Evolutionary conservation across 2,888 invertebrate species (phyloP), one percentile per base, ranked within the genome.

Genomic region (Petrolisthes cinctipes): DNA sequence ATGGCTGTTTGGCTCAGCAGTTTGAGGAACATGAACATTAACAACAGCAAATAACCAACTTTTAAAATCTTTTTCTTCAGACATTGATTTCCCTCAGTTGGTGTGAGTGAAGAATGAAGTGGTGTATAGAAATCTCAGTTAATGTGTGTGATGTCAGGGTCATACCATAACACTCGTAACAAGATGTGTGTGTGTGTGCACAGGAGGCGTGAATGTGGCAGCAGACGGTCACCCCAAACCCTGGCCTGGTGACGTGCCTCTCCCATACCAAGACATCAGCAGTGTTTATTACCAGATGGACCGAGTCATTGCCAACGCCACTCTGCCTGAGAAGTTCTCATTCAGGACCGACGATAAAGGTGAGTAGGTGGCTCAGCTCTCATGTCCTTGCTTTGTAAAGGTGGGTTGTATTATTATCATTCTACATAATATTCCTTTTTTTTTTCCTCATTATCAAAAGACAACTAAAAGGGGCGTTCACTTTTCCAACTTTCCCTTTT

Each of bases 261-360:
- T 71, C 6, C 14, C 20, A 14, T 4, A 71, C 71, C 66, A 20
- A n/a, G 76, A 86, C 57, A 86, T 86, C 56, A 79, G 73, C 4
- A 75, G 20, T 17, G 83, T 86, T 5, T 86, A 86, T 83, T 86
- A 86, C 82, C 61, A 83, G 82, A 86, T 86, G 86, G 86, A 86
- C 56, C 82, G 86, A 6, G 11, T 86, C 23, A 54, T 86, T 20
- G 82, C 86, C 5, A 61, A 79, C 53, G 82, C 86, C 54, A 86
- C 82, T 5, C 83, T 86, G 4, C 86, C 86, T n/a, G 78, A 82
- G 37, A 76, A 83, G n/a, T 57, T 17, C 17, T 37, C 86, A 37
- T 86, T 86, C 82, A 86, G 86, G 61, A 51, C 78, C 17, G 66
- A 53, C 11, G 78, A 82, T 54, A 82, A 68, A 86, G 86, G 86